Base-by-base conservation (phyloP, 2,113 vertebrate genomes). In the Gallinago undulata region DNA sequence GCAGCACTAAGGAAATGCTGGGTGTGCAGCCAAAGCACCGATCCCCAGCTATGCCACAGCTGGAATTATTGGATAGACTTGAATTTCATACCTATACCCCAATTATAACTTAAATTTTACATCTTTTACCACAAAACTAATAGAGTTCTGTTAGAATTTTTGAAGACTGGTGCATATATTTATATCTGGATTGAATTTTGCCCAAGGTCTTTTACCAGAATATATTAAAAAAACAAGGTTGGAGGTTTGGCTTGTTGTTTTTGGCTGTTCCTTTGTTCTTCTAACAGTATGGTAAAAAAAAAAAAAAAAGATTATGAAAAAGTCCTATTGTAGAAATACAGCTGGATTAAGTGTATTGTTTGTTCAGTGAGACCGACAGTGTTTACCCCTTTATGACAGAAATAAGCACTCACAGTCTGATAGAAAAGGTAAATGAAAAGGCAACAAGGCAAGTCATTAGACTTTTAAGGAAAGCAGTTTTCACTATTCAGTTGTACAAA, bases 41-140 rank as follows among this genome's bases (percentile, higher is more conserved):
- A 83, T 33, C 53, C 2, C 16, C 37, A 70, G 10, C 21, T 30
- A 48, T 1, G 2, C 11, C 23, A 57, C 1, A 0, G 41, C 0
- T 39, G 21, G 30, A 62, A 31, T 39, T 43, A 43, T 43, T 43
- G 13, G 41, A 16, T 43, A 39, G 39, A 39, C 11, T 39, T 39
- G 39, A 39, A 39, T 39, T 39, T 39, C 39, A 39, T 11, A 39
- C 39, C 12, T 39, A 39, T 39, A 39, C 39, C 39, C 5, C 30
- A 85, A 30, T 16, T 78, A 18, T 43, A 75, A 60, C 3, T 69
- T 75, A 17, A 28, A 56, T 64, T 87, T 76, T 73, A 31, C 7
- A 24, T 18, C 16, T 74, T 60, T 74, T 69, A 50, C 16, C 8
- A 43, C 19, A 63, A 88, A 91, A 35, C 1, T 19, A 73, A 35